Evolutionary conservation across 2,888 invertebrate species (phyloP).

Genomic region (Drosophila leonis): DNA sequence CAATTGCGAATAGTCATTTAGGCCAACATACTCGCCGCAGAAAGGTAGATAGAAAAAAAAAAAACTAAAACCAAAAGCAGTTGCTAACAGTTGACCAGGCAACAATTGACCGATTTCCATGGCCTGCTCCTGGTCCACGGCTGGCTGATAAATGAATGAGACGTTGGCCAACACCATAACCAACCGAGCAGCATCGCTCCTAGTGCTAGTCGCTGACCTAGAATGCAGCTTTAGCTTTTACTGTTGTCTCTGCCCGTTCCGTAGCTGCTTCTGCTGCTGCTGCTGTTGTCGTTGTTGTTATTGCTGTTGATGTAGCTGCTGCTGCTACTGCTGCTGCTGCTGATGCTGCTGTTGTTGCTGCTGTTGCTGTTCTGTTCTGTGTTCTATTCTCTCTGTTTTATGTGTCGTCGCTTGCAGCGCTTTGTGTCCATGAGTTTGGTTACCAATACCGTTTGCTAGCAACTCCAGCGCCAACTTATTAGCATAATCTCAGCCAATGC

Average conservation of each 20-base stretch:
- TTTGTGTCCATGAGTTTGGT: slow-evolving; percentile 54
- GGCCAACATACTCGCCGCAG: slow-evolving; percentile 55
- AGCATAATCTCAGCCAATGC: slow-evolving; percentile 73
- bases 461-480: slow-evolving; percentile 76
- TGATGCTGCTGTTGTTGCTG: slow-evolving; percentile 18
- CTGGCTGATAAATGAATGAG: slow-evolving; percentile 75
- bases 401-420: slow-evolving; percentile 72
- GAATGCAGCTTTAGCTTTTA: slow-evolving; percentile 80
- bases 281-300: slow-evolving; percentile 25
- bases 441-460: slow-evolving; percentile 71
- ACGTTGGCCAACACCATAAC: slow-evolving; percentile 72
- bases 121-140: slow-evolving; percentile 46
- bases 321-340: slow-evolving; percentile 30
- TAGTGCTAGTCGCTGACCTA: slow-evolving; percentile 73
- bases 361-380: slow-evolving; percentile 29
- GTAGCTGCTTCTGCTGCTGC: slow-evolving; percentile 53
- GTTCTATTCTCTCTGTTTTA: slow-evolving; percentile 58
- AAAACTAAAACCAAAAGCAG: slow-evolving; percentile 50
- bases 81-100: slow-evolving; percentile 73
- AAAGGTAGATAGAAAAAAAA: neutral
- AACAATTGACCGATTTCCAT: slow-evolving; percentile 77
- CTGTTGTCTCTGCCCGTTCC: slow-evolving; percentile 72
- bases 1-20: slow-evolving; percentile 53
- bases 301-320: too few relatives aligned
- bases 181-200: slow-evolving; percentile 49